Base-by-base conservation (phyloP, 2,797 vertebrate species). In the Propithecus deckenii region DNA sequence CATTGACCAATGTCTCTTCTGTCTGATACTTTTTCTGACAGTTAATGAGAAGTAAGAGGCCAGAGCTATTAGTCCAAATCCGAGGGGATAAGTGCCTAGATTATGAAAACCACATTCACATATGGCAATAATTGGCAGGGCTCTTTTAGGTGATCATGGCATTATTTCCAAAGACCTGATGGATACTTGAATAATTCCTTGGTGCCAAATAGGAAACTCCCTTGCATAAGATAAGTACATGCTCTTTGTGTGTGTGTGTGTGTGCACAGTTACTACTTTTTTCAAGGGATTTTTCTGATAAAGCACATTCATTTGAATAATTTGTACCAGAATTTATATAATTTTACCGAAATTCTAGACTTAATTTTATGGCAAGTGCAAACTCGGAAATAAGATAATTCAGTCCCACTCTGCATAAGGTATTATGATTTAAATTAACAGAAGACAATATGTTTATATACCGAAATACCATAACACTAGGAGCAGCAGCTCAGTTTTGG, bases 101-200 rank as follows among this genome's bases (percentile, higher is more conserved):
- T 92, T 91, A 92, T 14, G 17, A 76, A 97, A 98, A 97, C 96
- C 96, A 97, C 95, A 96, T 89, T 94, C 97, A 97, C 98, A 98
- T 96, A 97, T 97, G 97, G 97, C 92, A 97, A 55, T 97, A 93
- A 98, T 98, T 94, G 96, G 30, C 81, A 95, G 11, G 59, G 25
- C 86, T 94, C 59, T 94, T 97, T 91, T 94, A 95, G 74, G 88
- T 93, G 94, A 97, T 97, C 92, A 67, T 32, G 71, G 83, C 14
- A 87, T 94, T 91, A 94, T 93, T 93, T 92, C 94, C 38, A 94
- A 97, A 95, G 67, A 71, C 15, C 57, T 57, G 61, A 7, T 32
- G n/a, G 85, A 92, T 91, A 59, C 12, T 38, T 92, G 57, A 74
- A 84, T 94, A 95, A 95, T 95, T 90, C 63, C 59, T 95, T 94